These are phyloP conservation scores for Volucella inflata DNA, from an alignment of 2,888 invertebrate genomes.

Conservation along the genomic window DNA sequence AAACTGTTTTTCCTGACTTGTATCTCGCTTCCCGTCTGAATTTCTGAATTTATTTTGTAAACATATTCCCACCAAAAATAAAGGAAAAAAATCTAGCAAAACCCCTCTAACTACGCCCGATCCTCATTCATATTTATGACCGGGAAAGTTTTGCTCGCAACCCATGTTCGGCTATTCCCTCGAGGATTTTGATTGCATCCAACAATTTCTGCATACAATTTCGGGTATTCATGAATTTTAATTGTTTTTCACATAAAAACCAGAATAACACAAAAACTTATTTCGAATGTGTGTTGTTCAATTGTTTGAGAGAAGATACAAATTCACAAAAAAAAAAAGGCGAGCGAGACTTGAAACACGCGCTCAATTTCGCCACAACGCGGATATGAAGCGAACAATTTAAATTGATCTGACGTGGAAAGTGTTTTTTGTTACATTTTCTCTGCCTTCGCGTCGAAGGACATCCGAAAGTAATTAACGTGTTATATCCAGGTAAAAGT, in stretches of 20 bases:
- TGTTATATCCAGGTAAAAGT: conserved; percentile 41
- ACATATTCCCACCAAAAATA: conserved; percentile 5
- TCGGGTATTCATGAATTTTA: conserved; percentile 64
- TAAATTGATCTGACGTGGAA: conserved; percentile 37
- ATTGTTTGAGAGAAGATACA: conserved; percentile 3
- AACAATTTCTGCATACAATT: conserved; percentile 43
- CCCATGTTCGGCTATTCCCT: not conserved
- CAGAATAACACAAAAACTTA: conserved; percentile 9
- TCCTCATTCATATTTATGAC: conserved; percentile 40
- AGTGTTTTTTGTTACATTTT: conserved; percentile 28
- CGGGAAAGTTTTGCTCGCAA: conserved; percentile 22
- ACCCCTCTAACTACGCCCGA: not conserved
- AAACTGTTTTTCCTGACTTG: not conserved
- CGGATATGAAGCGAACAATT: conserved; percentile 57
- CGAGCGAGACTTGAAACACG: conserved; percentile 21
- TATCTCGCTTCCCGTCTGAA: not conserved
- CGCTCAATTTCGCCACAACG: conserved; percentile 11
- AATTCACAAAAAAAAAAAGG: not conserved
- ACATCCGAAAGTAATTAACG: conserved; percentile 60
- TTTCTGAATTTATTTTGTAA: not conserved
- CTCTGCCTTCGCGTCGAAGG: conserved; percentile 33
- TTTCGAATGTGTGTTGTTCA: conserved; percentile 2
- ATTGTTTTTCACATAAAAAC: conserved; percentile 49
- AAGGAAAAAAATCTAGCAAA: not conserved
- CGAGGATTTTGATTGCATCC: conserved; percentile 42